Percentiles rank a stretch among this genome's conserved stretches.
Conservation (phyloP, 2,888 invertebrate species). For the Prosapia bicincta region DNA sequence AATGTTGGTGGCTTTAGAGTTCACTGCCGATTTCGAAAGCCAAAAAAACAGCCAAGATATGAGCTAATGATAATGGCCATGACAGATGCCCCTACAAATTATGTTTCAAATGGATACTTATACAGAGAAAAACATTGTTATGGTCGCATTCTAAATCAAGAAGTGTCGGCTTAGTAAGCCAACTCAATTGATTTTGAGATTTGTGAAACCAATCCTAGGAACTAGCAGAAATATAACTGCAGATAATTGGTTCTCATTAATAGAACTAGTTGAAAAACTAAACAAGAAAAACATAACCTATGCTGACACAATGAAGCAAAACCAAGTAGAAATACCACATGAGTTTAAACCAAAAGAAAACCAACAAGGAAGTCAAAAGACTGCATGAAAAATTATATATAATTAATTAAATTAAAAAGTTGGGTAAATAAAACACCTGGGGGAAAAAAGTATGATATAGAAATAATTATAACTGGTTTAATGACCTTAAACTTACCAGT, state of each 20-base stretch:
- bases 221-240: conserved; percentile 41
- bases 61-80: conserved; percentile 9
- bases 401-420: no score
- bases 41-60: conserved; percentile 6
- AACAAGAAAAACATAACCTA: conserved; percentile 23
- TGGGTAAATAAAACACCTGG: no score
- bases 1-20: conserved; percentile 16
- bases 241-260: conserved; percentile 43
- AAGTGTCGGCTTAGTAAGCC: conserved; percentile 36
- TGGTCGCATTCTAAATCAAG: not conserved
- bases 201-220: conserved; percentile 38
- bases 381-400: no score
- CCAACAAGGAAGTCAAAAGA: no score
- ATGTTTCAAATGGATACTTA: conserved; percentile 8
- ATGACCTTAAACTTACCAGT: no score
- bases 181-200: conserved; percentile 40
- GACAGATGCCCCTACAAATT: conserved; percentile 8
- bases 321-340: conserved; percentile 31
- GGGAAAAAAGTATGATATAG: no score
- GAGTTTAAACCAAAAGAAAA: conserved; percentile 28
- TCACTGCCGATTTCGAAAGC: not conserved
- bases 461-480: no score
- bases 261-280: conserved; percentile 37
- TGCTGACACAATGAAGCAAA: conserved; percentile 27
- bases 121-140: conserved; percentile 3